phyloP scores from a whole-genome alignment of 2,888 invertebrate genomes.

The Craniophora ligustri region DNA sequence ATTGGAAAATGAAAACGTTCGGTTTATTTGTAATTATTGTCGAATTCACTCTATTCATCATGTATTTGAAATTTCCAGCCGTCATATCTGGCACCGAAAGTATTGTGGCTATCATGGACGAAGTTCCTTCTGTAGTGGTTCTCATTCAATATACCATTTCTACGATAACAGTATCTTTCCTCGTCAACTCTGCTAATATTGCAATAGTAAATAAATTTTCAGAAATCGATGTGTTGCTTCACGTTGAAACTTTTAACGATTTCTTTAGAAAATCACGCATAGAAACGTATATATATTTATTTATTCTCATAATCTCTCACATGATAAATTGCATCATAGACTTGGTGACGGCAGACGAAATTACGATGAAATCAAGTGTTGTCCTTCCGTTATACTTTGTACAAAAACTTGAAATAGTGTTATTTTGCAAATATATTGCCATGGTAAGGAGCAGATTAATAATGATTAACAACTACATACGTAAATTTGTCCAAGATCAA shows the following conservation, averaged over 20 bases:
- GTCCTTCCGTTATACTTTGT: slow-evolving; percentile 56
- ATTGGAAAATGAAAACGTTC: slow-evolving; percentile 57
- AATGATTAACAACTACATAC: slow-evolving; percentile 64
- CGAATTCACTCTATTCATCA: slow-evolving; percentile 42
- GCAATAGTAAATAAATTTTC: slow-evolving; percentile 58
- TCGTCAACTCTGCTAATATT: slow-evolving; percentile 57
- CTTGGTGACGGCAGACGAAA: slow-evolving; percentile 37
- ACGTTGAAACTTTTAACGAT: slow-evolving; percentile 51
- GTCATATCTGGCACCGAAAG: slow-evolving; percentile 32
- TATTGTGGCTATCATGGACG: slow-evolving; percentile 53
- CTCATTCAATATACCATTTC: slow-evolving; percentile 61
- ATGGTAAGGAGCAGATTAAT: slow-evolving; percentile 63
- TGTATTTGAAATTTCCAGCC: slow-evolving; percentile 36
- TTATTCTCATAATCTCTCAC: slow-evolving; percentile 47
- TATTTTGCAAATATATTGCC: slow-evolving; percentile 64
- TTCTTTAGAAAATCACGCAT: slow-evolving; percentile 58
- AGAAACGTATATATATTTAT: slow-evolving; percentile 43
- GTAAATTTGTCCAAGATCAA: slow-evolving; percentile 60
- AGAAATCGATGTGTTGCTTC: slow-evolving; percentile 59
- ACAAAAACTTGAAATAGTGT: slow-evolving; percentile 66
- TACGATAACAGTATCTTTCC: slow-evolving; percentile 55
- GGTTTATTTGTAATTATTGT: slow-evolving; percentile 43
- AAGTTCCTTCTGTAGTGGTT: slow-evolving; percentile 58
- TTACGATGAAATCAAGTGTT: slow-evolving; percentile 33
- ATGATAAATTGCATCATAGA: slow-evolving; percentile 43